Evolutionary conservation across 2,888 invertebrate genomes (phyloP).

Genomic region (Antitype chi): DNA sequence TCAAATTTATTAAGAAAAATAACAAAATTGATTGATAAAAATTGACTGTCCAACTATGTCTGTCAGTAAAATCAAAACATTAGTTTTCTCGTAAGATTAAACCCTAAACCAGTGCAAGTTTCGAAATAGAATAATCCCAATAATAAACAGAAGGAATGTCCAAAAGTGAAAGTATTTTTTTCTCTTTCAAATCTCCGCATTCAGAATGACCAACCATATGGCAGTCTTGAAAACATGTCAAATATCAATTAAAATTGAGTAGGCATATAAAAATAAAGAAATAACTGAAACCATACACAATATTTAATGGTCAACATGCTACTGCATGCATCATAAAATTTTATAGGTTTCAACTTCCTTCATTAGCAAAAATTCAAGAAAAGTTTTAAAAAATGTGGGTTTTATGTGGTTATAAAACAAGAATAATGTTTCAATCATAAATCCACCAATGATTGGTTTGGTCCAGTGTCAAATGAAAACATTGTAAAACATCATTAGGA

Average conservation of each 20-base stretch:
- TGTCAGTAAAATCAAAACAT: constrained; percentile 25
- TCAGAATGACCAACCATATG: constrained; percentile 32
- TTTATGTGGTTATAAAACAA: constrained; percentile 36
- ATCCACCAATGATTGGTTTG: background rate
- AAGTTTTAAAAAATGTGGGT: background rate
- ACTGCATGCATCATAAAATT: constrained; percentile 25
- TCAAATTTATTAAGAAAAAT: background rate
- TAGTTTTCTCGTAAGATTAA: background rate
- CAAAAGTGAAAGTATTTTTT: background rate
- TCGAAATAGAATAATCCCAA: background rate
- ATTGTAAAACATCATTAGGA: background rate
- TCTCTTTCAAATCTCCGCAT: background rate
- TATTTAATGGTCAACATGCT: constrained; percentile 23
- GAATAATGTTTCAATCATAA: constrained; percentile 22
- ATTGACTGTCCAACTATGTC: background rate
- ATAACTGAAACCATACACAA: constrained; percentile 10
- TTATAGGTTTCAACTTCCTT: constrained; percentile 44
- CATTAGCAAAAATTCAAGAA: constrained; percentile 10
- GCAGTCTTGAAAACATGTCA: constrained; percentile 9
- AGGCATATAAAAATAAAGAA: background rate
- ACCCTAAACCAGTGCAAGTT: background rate
- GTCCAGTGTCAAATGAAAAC: background rate
- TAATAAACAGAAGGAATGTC: background rate
- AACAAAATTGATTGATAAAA: background rate
- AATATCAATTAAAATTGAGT: background rate